These are phyloP conservation scores for Agrochola circellaris DNA, from an alignment of 2,888 invertebrate genomes.

Conservation along the genomic window DNA sequence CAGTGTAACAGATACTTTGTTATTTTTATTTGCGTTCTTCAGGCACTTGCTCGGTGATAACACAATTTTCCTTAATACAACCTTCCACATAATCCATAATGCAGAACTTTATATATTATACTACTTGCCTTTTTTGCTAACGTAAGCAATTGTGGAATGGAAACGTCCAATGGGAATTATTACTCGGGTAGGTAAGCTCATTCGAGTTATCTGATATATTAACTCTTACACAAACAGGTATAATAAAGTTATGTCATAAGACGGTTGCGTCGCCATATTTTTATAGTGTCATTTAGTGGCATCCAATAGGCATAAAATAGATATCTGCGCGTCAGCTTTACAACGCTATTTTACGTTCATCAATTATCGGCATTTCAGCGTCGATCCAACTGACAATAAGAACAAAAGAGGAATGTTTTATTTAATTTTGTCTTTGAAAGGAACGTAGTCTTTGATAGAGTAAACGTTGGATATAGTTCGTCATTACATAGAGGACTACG, in stretches of 20 bases:
- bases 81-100: conserved; percentile 68
- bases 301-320: conserved; percentile 7
- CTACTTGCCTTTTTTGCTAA: conserved; percentile 68
- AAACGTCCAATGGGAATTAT: conserved; percentile 53
- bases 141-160: conserved; percentile 66
- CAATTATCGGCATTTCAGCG: conserved; percentile 23
- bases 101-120: conserved; percentile 74
- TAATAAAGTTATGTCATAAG: conserved; percentile 22
- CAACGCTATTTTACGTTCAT: neutral
- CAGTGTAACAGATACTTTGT: conserved; percentile 82
- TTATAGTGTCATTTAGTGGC: conserved; percentile 18
- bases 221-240: conserved; percentile 50
- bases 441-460: conserved; percentile 60
- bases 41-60: conserved; percentile 74
- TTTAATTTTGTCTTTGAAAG: conserved; percentile 41
- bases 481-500: conserved; percentile 66
- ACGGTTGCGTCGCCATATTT: conserved; percentile 19
- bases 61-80: conserved; percentile 77
- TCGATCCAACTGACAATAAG: conserved; percentile 8
- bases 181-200: conserved; percentile 50
- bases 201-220: conserved; percentile 49
- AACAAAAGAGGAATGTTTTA: conserved; percentile 36
- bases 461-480: conserved; percentile 64
- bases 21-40: conserved; percentile 77
- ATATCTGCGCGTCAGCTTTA: conserved; percentile 5